Percentiles rank a stretch among this genome's conserved stretches.
Evolutionary conservation across 2,888 invertebrate genomes (phyloP).

Genomic region (Hofmannophila pseudospretella): DNA sequence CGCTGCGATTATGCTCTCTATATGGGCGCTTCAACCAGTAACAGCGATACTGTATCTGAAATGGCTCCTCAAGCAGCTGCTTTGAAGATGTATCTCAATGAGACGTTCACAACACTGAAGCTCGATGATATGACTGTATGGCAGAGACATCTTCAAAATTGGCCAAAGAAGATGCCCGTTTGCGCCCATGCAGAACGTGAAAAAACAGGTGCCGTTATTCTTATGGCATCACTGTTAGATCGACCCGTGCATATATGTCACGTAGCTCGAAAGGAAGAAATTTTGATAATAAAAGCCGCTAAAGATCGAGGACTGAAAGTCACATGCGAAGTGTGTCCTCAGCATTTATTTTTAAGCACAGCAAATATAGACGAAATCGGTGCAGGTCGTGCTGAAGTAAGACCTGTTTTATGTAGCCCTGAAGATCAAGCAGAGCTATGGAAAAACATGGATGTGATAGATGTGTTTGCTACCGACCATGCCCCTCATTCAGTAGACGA

Average conservation of each 20-base stretch:
- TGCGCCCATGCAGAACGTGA: conserved; percentile 98
- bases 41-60: conserved; percentile 84
- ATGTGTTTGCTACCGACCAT: conserved; percentile 99
- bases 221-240: conserved; percentile 91
- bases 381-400: conserved; percentile 86
- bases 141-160: conserved; percentile 94
- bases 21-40: conserved; percentile 93
- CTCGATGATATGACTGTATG: conserved; percentile 93
- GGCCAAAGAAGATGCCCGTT: conserved; percentile 94
- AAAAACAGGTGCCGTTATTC: conserved; percentile 95
- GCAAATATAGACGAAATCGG: conserved; percentile 86
- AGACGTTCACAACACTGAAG: conserved; percentile 94
- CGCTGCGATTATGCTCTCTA: conserved; percentile 97
- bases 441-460: conserved; percentile 97
- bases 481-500: conserved; percentile 97
- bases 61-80: conserved; percentile 89
- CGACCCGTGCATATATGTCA: conserved; percentile 97
- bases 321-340: conserved; percentile 99
- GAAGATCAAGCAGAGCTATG: conserved; percentile 98
- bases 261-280: conserved; percentile 97
- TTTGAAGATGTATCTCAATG: conserved; percentile 99
- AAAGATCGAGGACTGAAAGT: conserved; percentile 94
- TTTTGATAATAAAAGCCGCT: conserved; percentile 90
- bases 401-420: conserved; percentile 88
- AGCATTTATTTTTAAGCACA: conserved; percentile 95